Conservation (phyloP, 2,888 invertebrate genomes). For the Palloptera scutellata region DNA sequence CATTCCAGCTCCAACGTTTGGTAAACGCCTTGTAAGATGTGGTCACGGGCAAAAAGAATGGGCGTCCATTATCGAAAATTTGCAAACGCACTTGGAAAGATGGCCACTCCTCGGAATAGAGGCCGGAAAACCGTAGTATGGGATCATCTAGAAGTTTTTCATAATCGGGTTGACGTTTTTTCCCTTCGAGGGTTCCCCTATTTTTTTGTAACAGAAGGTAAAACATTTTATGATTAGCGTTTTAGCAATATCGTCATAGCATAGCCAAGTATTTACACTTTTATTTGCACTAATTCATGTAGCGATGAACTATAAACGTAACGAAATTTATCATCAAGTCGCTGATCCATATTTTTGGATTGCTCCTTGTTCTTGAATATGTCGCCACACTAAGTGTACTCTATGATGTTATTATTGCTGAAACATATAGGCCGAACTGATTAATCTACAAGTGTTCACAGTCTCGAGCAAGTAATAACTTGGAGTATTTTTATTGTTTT, state of each 20-base stretch:
- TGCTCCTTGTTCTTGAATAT: too few relatives aligned
- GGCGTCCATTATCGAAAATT: conserved; percentile 80
- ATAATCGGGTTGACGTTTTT: conserved; percentile 84
- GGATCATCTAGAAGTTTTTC: conserved; percentile 87
- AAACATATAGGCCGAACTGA: too few relatives aligned
- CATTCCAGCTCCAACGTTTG: conserved; percentile 97
- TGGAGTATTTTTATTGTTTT: too few relatives aligned
- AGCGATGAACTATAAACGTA: conserved; percentile 93
- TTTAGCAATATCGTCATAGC: background rate
- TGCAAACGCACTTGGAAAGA: conserved; percentile 90
- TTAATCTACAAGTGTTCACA: too few relatives aligned
- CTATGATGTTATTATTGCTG: too few relatives aligned
- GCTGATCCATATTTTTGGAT: conserved; percentile 54
- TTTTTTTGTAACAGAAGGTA: conserved; percentile 17
- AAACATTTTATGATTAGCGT: background rate
- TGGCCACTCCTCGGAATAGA: conserved; percentile 84
- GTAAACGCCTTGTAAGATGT: conserved; percentile 93
- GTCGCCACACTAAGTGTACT: too few relatives aligned
- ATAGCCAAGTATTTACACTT: conserved; percentile 76
- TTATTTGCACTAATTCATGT: conserved; percentile 85
- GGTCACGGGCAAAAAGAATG: conserved; percentile 84
- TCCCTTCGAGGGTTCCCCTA: conserved; percentile 94
- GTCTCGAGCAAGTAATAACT: too few relatives aligned
- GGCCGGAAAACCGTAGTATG: conserved; percentile 88
- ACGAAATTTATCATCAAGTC: conserved; percentile 82